Conservation (phyloP, 2,888 invertebrate genomes). For the Ochlodes sylvanus region DNA sequence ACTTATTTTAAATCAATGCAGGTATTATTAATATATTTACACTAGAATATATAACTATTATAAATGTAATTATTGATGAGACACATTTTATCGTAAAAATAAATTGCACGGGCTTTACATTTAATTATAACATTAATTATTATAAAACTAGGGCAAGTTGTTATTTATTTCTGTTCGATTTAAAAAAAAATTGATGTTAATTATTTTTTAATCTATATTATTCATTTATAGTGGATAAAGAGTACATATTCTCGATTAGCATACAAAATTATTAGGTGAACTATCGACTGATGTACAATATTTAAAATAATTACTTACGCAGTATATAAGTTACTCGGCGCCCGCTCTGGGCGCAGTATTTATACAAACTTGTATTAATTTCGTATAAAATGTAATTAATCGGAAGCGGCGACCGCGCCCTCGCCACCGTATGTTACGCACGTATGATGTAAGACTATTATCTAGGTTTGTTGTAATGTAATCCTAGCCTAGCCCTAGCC, state of each 20-base stretch:
- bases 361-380: slow-evolving; percentile 80
- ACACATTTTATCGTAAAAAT: slow-evolving; percentile 78
- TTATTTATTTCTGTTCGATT: slow-evolving; percentile 87
- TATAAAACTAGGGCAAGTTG: slow-evolving; percentile 85
- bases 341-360: slow-evolving; percentile 68
- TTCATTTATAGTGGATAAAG: slow-evolving; percentile 76
- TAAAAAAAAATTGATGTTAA: slow-evolving; percentile 77
- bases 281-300: slow-evolving; percentile 85
- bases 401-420: slow-evolving; percentile 76
- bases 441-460: slow-evolving; percentile 83
- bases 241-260: slow-evolving; percentile 83
- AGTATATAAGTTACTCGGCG: slow-evolving; percentile 80
- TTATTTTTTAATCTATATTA: slow-evolving; percentile 81
- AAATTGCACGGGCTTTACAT: slow-evolving; percentile 83
- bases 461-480: slow-evolving; percentile 82
- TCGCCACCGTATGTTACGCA: slow-evolving; percentile 64
- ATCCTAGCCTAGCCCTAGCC: slow-evolving; percentile 66
- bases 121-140: slow-evolving; percentile 84
- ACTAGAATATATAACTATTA: slow-evolving; percentile 72
- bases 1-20: slow-evolving; percentile 83
- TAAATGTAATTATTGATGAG: slow-evolving; percentile 80
- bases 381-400: slow-evolving; percentile 78
- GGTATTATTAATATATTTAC: slow-evolving; percentile 85
- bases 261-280: slow-evolving; percentile 83
- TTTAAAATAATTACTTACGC: slow-evolving; percentile 81